These are phyloP conservation scores for Hyperoplus immaculatus DNA, from an alignment of 2,797 vertebrate genomes.

Conservation along the genomic window DNA sequence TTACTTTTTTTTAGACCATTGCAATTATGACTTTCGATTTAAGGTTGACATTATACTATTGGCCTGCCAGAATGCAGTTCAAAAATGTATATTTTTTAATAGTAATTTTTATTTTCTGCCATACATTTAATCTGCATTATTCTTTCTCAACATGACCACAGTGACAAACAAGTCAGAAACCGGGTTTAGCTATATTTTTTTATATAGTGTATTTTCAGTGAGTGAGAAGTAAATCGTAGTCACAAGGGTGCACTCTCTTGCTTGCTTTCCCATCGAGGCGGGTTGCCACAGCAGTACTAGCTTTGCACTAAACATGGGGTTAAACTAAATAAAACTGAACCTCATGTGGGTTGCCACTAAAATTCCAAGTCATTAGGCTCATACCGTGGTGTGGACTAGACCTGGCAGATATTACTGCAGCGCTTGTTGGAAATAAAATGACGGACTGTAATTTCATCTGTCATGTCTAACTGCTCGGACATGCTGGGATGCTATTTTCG, in stretches of 20 bases:
- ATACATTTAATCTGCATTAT: too few relatives aligned
- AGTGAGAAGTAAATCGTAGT: neutral
- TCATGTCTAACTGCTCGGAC: neutral
- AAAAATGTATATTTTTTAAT: too few relatives aligned
- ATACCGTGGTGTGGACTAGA: neutral
- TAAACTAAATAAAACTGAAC: slow-evolving; percentile 22
- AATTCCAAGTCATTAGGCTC: slow-evolving; percentile 10
- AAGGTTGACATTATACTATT: too few relatives aligned
- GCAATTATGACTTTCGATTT: too few relatives aligned
- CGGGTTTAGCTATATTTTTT: too few relatives aligned
- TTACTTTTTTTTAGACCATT: too few relatives aligned
- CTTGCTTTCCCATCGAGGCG: slow-evolving; percentile 3
- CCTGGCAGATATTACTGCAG: slow-evolving; percentile 14
- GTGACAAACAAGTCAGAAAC: too few relatives aligned
- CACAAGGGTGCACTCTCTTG: neutral
- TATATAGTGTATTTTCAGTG: slow-evolving; percentile 14
- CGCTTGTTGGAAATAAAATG: slow-evolving; percentile 27
- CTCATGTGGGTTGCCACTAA: slow-evolving; percentile 28
- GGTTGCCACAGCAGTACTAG: neutral
- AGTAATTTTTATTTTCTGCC: too few relatives aligned
- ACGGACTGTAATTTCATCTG: slow-evolving; percentile 19
- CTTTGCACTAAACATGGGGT: neutral
- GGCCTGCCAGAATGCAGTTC: too few relatives aligned
- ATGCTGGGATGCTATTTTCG: slow-evolving; percentile 9
- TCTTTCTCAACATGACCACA: too few relatives aligned